Conservation (phyloP, 2,797 vertebrate genomes). For the Taenioides sp. region DNA sequence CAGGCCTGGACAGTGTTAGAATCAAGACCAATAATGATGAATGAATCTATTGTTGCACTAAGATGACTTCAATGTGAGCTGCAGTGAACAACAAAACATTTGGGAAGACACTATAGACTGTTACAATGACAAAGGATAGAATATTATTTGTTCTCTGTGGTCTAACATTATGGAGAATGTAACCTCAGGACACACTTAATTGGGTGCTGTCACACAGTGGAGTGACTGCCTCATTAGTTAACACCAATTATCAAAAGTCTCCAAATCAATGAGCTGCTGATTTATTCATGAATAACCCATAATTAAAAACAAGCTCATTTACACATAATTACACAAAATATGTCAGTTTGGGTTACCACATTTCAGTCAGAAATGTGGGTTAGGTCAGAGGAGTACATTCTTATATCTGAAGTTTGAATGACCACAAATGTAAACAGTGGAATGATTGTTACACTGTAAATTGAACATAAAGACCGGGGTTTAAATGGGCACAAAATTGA, state of each 20-base stretch:
- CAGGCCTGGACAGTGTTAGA: too few relatives aligned
- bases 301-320: conserved; percentile 47
- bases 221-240: conserved; percentile 50
- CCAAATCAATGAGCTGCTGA: conserved; percentile 49
- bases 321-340: conserved; percentile 27
- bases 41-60: background rate
- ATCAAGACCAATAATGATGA: background rate
- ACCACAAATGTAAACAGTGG: background rate
- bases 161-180: background rate
- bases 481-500: background rate
- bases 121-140: background rate
- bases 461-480: conserved; percentile 19
- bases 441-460: conserved; percentile 13
- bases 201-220: conserved; percentile 20
- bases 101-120: background rate
- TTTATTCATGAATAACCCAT: conserved; percentile 45
- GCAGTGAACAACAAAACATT: background rate
- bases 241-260: conserved; percentile 53
- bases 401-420: background rate
- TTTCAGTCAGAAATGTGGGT: background rate
- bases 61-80: background rate
- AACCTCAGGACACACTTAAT: conserved; percentile 12
- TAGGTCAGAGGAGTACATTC: background rate
- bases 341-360: conserved; percentile 14
- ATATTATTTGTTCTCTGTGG: background rate